Conservation (phyloP, 2,113 vertebrate species). For the Stegostoma tigrinum region DNA sequence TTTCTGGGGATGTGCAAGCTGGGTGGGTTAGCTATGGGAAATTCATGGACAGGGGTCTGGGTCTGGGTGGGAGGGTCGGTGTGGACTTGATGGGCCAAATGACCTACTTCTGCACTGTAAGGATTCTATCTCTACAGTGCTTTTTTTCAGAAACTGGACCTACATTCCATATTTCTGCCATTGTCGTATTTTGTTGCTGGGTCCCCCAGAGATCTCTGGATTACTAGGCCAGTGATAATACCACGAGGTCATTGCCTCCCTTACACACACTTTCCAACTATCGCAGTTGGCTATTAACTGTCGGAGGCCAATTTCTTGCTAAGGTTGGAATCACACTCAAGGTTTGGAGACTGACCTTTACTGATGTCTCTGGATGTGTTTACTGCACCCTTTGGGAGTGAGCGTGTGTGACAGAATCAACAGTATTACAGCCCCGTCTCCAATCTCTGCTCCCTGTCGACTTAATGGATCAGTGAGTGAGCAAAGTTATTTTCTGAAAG, state of each 20-base stretch:
- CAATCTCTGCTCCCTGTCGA: background rate
- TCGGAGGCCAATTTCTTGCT: background rate
- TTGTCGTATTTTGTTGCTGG: too few species aligned
- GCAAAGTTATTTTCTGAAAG: background rate
- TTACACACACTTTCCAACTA: background rate
- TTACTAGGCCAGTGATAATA: too few species aligned
- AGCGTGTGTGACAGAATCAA: background rate
- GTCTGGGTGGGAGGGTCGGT: too few species aligned
- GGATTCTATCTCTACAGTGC: too few species aligned
- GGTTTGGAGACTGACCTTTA: background rate
- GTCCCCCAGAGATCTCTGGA: too few species aligned
- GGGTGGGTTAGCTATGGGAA: too few species aligned
- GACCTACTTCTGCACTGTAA: too few species aligned
- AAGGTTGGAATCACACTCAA: background rate
- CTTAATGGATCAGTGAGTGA: background rate
- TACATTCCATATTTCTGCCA: too few species aligned
- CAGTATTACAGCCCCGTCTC: background rate
- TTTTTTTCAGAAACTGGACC: too few species aligned
- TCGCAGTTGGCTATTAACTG: background rate
- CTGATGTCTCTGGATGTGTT: background rate
- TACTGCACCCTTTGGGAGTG: background rate
- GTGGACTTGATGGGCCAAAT: too few species aligned
- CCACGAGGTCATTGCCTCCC: background rate
- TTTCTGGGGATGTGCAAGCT: too few species aligned
- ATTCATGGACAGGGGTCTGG: too few species aligned